These are phyloP conservation scores for Metallyticus violacea DNA, from an alignment of 2,888 invertebrate species.

Conservation along the genomic window DNA sequence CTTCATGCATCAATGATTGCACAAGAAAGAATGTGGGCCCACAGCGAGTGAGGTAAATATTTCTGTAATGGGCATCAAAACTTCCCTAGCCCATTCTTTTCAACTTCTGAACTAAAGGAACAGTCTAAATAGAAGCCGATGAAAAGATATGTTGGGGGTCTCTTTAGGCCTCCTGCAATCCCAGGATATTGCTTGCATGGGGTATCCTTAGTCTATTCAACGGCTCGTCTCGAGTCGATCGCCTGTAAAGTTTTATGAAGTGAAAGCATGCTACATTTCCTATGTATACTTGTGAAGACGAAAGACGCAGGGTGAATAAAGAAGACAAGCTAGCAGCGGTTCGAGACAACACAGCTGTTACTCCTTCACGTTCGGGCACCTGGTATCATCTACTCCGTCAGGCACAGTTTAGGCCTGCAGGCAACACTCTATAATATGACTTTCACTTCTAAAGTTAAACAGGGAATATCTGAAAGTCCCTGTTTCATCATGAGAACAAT, in stretches of 20 bases:
- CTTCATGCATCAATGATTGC: background rate
- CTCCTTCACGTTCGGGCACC: background rate
- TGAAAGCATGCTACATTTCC: background rate
- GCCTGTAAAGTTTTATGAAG: background rate
- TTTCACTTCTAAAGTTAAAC: background rate
- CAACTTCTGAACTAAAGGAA: background rate
- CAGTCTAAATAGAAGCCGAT: background rate
- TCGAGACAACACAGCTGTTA: background rate
- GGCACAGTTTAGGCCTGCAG: background rate
- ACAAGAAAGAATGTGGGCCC: background rate
- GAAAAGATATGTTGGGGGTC: background rate
- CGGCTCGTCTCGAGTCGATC: background rate
- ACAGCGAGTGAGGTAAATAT: background rate
- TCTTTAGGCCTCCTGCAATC: background rate
- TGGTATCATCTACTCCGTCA: background rate
- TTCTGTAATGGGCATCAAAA: background rate
- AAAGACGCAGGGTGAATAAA: background rate
- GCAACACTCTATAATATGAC: background rate
- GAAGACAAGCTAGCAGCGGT: no score
- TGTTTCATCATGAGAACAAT: no score
- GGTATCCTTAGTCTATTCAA: background rate
- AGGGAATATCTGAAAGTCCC: no score
- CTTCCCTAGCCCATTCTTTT: background rate
- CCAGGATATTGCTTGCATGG: background rate
- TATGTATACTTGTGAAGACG: background rate